Conservation (phyloP, 2,888 invertebrate genomes). For the Quadriops clusia region DNA sequence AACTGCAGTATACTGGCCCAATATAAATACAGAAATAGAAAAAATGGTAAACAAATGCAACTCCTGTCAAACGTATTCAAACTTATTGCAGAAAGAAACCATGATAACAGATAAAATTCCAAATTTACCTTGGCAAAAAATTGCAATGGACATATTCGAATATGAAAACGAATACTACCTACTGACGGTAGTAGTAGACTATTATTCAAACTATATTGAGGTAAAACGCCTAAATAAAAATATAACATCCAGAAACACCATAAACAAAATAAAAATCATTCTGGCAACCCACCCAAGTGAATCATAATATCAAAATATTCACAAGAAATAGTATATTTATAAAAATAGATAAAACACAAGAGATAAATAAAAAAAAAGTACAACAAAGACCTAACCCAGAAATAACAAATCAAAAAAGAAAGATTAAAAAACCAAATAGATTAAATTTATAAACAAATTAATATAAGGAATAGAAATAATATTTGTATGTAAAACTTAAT, state of each 20-base stretch:
- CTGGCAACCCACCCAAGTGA: too few species aligned
- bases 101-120: slow-evolving; percentile 5
- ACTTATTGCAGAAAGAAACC: slow-evolving; percentile 2
- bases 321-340: too few species aligned
- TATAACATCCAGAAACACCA: slow-evolving; percentile 8
- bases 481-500: too few species aligned
- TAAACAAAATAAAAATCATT: slow-evolving; percentile 9
- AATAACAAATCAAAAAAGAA: too few species aligned
- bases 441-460: too few species aligned
- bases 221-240: slow-evolving; percentile 5
- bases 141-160: slow-evolving; percentile 8
- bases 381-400: too few species aligned
- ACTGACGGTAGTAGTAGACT: slow-evolving; percentile 7
- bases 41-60: slow-evolving; percentile 6
- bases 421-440: too few species aligned
- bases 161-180: slow-evolving; percentile 4
- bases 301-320: too few species aligned
- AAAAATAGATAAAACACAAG: too few species aligned
- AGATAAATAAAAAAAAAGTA: too few species aligned
- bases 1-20: slow-evolving; percentile 14
- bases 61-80: slow-evolving; percentile 2
- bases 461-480: too few species aligned
- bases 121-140: slow-evolving; percentile 7
- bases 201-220: slow-evolving; percentile 8
- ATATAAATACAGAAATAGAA: slow-evolving; percentile 12